phyloP scores from a whole-genome alignment of 2,113 vertebrate genomes.

The Larimichthys polyactis region DNA sequence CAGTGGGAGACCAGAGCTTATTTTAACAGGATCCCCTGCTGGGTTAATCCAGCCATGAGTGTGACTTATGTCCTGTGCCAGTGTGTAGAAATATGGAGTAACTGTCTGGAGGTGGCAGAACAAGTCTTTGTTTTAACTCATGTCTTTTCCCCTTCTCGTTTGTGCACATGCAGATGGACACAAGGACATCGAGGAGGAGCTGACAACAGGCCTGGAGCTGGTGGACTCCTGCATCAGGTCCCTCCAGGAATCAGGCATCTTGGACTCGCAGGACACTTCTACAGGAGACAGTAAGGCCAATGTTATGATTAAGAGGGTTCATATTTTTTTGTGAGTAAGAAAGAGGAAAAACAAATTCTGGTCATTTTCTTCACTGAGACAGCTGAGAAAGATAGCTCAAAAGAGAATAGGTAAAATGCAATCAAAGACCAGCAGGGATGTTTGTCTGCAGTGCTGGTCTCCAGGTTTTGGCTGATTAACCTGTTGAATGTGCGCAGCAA shows the following conservation, averaged over 20 bases:
- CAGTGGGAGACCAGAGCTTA: not conserved
- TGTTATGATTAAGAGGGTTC: not conserved
- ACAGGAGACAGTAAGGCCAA: slow-evolving; percentile 91
- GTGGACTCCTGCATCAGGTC: slow-evolving; percentile 98
- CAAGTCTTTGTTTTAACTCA: not conserved
- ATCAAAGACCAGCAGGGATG: not conserved
- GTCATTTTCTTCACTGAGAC: slow-evolving; percentile 13
- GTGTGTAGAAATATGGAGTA: not conserved
- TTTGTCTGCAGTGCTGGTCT: slow-evolving; percentile 5
- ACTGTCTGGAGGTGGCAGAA: not conserved
- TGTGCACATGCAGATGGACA: slow-evolving; percentile 89
- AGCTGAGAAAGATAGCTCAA: not conserved
- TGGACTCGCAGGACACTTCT: slow-evolving; percentile 94
- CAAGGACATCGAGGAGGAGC: slow-evolving; percentile 98
- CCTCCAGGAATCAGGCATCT: slow-evolving; percentile 97
- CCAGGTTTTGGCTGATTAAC: slow-evolving; percentile 33
- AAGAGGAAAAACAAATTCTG: not conserved
- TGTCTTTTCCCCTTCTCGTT: not conserved
- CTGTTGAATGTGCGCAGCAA: slow-evolving; percentile 19
- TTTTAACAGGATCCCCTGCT: not conserved
- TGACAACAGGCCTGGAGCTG: slow-evolving; percentile 97
- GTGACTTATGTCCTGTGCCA: not conserved
- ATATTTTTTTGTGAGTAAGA: not conserved
- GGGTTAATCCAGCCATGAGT: slow-evolving; percentile 5
- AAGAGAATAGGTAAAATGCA: slow-evolving; percentile 10